Evolutionary conservation across 2,113 vertebrate genomes (phyloP).

Genomic region (Corvus moneduloides): DNA sequence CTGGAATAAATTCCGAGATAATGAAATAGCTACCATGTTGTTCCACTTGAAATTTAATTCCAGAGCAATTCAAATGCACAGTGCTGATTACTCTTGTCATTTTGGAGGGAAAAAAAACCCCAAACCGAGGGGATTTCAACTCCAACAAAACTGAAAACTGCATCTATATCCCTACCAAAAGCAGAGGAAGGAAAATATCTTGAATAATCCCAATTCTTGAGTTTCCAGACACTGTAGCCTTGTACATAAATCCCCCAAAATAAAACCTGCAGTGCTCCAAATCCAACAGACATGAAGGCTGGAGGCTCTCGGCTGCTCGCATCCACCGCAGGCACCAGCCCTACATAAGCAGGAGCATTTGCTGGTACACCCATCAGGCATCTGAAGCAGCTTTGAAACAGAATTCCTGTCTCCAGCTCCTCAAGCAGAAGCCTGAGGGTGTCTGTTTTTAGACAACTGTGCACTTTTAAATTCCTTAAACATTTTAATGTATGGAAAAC

Average conservation of each 20-base stretch:
- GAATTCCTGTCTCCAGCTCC: not conserved
- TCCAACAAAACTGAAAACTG: not conserved
- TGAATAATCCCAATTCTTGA: not conserved
- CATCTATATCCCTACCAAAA: not conserved
- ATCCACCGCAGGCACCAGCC: not conserved
- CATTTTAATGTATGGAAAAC: not conserved
- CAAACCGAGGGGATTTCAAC: not conserved
- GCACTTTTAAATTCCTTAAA: not conserved
- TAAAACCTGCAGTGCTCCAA: not conserved
- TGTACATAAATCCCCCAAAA: not conserved
- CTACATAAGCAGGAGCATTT: fast-evolving
- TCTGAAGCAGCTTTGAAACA: not conserved
- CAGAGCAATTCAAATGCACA: not conserved
- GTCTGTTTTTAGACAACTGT: not conserved
- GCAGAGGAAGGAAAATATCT: not conserved
- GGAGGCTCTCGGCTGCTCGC: not conserved
- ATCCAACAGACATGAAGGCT: not conserved
- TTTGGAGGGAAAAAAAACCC: not conserved
- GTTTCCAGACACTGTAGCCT: not conserved
- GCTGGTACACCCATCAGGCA: not conserved
- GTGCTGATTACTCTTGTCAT: not conserved
- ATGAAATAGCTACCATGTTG: not conserved
- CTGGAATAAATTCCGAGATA: not conserved
- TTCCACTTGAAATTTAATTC: slow-evolving; percentile 25
- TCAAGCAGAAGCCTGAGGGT: not conserved